These are phyloP conservation scores for Coluber constrictor DNA, from an alignment of 2,797 vertebrate genomes.

Conservation along the genomic window DNA sequence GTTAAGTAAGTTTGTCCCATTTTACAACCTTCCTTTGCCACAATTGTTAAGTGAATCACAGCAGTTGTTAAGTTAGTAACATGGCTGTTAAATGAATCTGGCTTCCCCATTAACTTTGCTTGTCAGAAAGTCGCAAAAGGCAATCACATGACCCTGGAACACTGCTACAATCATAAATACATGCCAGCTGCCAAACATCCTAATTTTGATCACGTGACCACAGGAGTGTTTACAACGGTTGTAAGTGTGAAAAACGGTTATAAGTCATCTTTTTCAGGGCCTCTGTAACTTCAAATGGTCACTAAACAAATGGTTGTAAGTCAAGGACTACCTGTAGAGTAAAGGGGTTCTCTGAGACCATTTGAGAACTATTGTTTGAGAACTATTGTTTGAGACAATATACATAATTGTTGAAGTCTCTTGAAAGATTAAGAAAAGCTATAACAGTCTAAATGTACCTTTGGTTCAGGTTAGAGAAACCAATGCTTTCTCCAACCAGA, in stretches of 20 bases:
- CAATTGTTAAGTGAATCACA: neutral
- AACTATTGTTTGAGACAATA: neutral
- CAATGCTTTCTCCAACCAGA: neutral
- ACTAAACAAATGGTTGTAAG: neutral
- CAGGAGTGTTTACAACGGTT: neutral
- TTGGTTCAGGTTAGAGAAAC: neutral
- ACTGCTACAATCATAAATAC: neutral
- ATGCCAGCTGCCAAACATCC: no score
- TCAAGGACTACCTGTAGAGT: neutral
- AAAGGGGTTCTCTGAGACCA: neutral
- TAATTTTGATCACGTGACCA: neutral
- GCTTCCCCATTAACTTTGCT: neutral
- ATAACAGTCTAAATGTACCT: neutral
- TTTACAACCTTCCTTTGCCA: neutral
- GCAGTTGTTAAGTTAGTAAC: neutral
- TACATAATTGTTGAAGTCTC: neutral
- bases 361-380: neutral
- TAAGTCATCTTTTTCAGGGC: neutral
- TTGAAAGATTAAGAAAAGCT: constrained; percentile 1
- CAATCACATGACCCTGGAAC: neutral
- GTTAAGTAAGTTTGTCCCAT: neutral
- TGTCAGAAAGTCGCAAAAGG: neutral
- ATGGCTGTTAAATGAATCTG: neutral
- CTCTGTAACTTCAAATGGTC: neutral
- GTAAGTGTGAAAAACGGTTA: neutral